Percentiles rank a stretch among this genome's conserved stretches.
Evolutionary conservation across 2,888 invertebrate genomes (phyloP).

Genomic region (Dysmachus trigonus): DNA sequence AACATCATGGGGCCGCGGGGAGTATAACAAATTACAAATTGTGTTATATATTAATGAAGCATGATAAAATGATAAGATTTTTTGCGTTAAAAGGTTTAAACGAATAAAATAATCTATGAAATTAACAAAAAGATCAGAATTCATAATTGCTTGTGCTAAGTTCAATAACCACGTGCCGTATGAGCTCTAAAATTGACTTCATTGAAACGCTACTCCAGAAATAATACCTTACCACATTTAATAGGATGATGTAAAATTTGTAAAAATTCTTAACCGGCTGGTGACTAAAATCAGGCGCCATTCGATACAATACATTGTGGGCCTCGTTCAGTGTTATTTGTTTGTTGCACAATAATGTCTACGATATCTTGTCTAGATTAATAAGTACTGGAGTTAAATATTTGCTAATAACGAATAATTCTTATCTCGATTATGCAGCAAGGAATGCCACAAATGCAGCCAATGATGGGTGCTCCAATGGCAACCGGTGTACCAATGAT

Average conservation of each 20-base stretch:
- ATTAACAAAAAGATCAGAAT: too few relatives aligned
- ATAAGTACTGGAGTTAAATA: background rate
- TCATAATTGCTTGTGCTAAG: background rate
- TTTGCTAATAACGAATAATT: background rate
- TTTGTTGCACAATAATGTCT: background rate
- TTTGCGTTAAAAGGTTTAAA: background rate
- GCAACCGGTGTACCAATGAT: conserved; percentile 57
- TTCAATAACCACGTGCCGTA: background rate
- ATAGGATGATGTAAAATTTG: background rate
- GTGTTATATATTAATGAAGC: too few relatives aligned
- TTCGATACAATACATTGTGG: background rate
- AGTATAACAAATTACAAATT: too few relatives aligned
- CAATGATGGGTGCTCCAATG: conserved; percentile 60
- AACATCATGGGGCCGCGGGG: too few relatives aligned
- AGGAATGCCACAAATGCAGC: conserved; percentile 60
- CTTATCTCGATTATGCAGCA: conserved; percentile 54
- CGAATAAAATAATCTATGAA: background rate
- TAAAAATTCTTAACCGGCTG: background rate
- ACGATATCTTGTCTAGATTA: background rate
- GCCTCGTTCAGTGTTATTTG: background rate
- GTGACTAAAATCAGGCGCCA: background rate
- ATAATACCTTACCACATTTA: background rate
- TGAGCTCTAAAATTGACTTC: background rate
- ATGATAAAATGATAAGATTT: background rate
- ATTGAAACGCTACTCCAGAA: background rate